Evolutionary conservation across 2,113 vertebrate genomes (phyloP).

Genomic region (Tiliqua scincoides): DNA sequence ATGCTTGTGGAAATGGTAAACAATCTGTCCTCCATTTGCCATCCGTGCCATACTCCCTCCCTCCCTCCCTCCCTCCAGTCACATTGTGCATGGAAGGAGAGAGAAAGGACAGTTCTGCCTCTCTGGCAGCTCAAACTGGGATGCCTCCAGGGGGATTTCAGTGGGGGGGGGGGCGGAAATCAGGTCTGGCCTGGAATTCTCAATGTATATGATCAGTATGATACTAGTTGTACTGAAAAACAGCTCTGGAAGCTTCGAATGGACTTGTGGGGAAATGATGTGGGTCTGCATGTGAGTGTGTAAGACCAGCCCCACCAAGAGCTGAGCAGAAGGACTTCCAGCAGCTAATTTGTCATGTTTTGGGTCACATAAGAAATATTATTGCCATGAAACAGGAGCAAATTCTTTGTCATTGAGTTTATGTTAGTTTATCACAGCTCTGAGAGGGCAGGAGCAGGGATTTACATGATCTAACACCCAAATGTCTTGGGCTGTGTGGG

Average conservation of each 20-base stretch:
- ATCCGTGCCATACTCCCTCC: rapidly evolving
- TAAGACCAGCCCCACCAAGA: not conserved
- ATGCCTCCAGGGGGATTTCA: not conserved
- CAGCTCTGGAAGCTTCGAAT: too few species aligned
- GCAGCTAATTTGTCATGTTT: too few species aligned
- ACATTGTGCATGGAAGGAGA: not conserved
- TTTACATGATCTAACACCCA: too few species aligned
- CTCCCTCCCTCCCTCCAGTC: not conserved
- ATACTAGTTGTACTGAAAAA: not conserved
- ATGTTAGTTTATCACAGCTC: too few species aligned
- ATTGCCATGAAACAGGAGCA: too few species aligned
- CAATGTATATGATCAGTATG: not conserved
- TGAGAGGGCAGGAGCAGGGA: too few species aligned
- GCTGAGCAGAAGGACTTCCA: too few species aligned
- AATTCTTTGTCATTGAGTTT: too few species aligned
- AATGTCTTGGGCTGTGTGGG: too few species aligned
- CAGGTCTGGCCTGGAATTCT: not conserved
- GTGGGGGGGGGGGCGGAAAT: not conserved
- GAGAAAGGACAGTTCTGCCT: not conserved
- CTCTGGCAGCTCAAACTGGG: not conserved
- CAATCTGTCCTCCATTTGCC: not conserved
- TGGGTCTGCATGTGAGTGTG: not conserved
- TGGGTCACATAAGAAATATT: too few species aligned
- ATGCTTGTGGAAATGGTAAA: not conserved
- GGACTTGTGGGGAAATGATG: not conserved